Percentiles rank a stretch among this genome's conserved stretches.
Evolutionary conservation across 2,113 vertebrate species (phyloP).

Genomic region (Gila orcuttii): DNA sequence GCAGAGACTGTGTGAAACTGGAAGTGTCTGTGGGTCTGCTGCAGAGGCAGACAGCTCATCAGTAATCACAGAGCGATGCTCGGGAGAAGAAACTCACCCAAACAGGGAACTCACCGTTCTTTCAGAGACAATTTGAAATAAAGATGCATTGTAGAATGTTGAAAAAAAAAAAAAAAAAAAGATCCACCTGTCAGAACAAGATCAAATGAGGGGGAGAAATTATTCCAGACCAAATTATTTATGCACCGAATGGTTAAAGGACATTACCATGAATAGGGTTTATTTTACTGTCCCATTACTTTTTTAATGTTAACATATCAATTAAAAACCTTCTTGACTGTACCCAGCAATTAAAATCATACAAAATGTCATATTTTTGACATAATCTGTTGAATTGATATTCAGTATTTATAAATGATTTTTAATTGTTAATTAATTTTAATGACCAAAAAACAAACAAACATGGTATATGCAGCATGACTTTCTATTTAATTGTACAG

Average conservation of each 20-base stretch:
- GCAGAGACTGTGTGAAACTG: constrained; percentile 65
- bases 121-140: not conserved
- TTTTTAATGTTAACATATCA: not conserved
- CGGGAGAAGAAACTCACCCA: not conserved
- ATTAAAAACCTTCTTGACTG: not conserved
- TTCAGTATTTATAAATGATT: not conserved
- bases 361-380: not conserved
- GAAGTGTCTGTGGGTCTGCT: constrained; percentile 47
- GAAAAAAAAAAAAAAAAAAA: too few relatives aligned
- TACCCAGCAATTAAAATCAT: not conserved
- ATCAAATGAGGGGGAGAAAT: not conserved
- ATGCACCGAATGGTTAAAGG: not conserved
- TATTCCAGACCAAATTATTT: not conserved
- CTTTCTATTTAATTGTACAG: not conserved
- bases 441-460: not conserved
- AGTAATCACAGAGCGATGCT: constrained; percentile 66
- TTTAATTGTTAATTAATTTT: not conserved
- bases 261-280: not conserved
- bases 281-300: not conserved
- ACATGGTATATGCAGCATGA: not conserved
- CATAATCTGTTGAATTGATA: not conserved
- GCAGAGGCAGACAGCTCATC: constrained; percentile 69
- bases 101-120: constrained; percentile 29
- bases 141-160: not conserved
- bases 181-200: not conserved